Conservation (phyloP, 2,113 vertebrate genomes). For the Lethenteron camtschaticum region DNA sequence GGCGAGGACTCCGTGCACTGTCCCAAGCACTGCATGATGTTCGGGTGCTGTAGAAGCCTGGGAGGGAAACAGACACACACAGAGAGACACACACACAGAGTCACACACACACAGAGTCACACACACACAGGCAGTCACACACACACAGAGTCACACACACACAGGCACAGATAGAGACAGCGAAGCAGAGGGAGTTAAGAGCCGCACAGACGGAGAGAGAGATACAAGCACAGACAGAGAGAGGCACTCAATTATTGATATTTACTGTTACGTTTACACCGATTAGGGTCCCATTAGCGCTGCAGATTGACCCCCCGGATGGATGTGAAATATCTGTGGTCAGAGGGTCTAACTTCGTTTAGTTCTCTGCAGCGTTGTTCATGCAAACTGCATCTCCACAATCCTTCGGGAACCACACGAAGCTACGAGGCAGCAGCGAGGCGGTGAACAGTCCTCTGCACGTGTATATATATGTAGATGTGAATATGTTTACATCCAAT, state of each 20-base stretch:
- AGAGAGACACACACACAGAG: not conserved
- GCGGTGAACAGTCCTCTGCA: no score
- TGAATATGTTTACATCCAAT: not conserved
- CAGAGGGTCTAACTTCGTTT: no score
- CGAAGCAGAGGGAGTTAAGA: not conserved
- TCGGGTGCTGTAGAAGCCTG: constrained; percentile 61
- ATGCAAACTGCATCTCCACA: no score
- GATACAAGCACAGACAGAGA: not conserved
- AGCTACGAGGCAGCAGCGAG: no score
- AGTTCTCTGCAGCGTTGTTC: no score
- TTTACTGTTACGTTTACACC: not conserved
- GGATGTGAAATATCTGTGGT: no score
- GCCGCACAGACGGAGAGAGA: not conserved
- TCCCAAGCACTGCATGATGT: constrained; percentile 69
- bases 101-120: not conserved
- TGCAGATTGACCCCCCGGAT: no score
- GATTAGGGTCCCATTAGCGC: no score
- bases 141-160: not conserved
- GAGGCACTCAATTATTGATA: not conserved
- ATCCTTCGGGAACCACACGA: no score
- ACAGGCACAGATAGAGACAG: not conserved
- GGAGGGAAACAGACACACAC: not conserved
- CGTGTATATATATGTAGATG: not conserved
- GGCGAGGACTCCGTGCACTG: constrained; percentile 71
- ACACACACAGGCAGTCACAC: not conserved